Conservation (phyloP, 2,113 vertebrate genomes). For the Rhagologus leucostigma region DNA sequence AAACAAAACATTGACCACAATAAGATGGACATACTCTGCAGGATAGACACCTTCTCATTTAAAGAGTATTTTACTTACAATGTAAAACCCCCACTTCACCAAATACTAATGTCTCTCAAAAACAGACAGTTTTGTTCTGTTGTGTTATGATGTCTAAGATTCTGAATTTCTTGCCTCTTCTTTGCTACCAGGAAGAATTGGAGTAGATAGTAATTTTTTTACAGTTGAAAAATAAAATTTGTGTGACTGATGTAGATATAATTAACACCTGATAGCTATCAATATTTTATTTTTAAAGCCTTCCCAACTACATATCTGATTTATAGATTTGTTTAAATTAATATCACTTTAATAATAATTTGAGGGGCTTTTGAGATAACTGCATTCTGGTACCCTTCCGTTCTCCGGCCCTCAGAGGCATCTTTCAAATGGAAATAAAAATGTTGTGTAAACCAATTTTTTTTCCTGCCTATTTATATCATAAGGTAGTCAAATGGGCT, state of each 20-base stretch:
- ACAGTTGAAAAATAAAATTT: background rate
- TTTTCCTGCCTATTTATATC: background rate
- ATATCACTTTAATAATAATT: background rate
- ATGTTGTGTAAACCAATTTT: rapidly evolving
- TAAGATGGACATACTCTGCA: background rate
- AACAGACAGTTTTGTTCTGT: background rate
- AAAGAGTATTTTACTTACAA: background rate
- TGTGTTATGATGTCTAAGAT: background rate
- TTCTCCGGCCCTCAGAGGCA: background rate
- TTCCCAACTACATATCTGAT: background rate
- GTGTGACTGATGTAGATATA: background rate
- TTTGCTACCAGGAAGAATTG: background rate
- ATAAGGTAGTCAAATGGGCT: background rate
- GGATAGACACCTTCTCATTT: background rate
- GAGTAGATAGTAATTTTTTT: background rate
- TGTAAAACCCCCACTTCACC: background rate
- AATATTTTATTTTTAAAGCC: background rate
- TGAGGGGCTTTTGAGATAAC: background rate
- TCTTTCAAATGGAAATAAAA: background rate
- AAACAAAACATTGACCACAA: background rate
- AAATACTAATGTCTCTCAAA: background rate
- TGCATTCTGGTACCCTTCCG: background rate
- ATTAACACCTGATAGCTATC: background rate
- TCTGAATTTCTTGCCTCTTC: background rate
- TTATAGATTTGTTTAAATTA: background rate